These are phyloP conservation scores for Babylonia areolata DNA, from an alignment of 1,140 invertebrate genomes.

Conservation along the genomic window DNA sequence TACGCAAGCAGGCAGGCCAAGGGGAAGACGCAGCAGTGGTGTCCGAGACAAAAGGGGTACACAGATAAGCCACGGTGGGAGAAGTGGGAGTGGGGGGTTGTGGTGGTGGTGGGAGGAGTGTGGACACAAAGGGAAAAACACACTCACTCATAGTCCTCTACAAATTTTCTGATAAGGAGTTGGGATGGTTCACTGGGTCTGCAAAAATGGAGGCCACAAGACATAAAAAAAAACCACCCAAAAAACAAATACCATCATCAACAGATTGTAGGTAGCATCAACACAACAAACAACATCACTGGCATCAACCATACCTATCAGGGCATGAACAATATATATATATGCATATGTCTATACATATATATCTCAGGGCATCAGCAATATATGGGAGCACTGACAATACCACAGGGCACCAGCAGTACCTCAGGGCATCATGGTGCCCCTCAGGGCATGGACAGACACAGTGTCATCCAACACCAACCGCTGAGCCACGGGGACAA, in stretches of 20 bases:
- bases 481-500: neutral
- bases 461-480: constrained; percentile 1
- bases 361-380: too few relatives aligned
- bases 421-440: too few relatives aligned
- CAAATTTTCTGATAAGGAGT: constrained; percentile 63
- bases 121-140: constrained; percentile 10
- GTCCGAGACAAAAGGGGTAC: neutral
- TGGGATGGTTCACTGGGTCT: constrained; percentile 49
- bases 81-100: neutral
- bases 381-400: too few relatives aligned
- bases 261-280: too few relatives aligned
- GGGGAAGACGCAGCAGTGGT: too few relatives aligned
- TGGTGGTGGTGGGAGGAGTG: neutral
- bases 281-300: neutral
- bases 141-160: constrained; percentile 72
- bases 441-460: too few relatives aligned
- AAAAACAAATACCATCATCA: too few relatives aligned
- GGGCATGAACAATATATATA: too few relatives aligned
- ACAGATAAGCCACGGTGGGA: neutral
- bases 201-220: constrained; percentile 48
- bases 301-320: neutral
- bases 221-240: constrained; percentile 36
- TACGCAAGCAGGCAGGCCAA: constrained; percentile 26
- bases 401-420: too few relatives aligned
- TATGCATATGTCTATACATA: too few relatives aligned